Percentiles rank a stretch among this genome's conserved stretches.
Evolutionary conservation across 2,888 invertebrate genomes (phyloP).

Genomic region (Calephelis perditalis): DNA sequence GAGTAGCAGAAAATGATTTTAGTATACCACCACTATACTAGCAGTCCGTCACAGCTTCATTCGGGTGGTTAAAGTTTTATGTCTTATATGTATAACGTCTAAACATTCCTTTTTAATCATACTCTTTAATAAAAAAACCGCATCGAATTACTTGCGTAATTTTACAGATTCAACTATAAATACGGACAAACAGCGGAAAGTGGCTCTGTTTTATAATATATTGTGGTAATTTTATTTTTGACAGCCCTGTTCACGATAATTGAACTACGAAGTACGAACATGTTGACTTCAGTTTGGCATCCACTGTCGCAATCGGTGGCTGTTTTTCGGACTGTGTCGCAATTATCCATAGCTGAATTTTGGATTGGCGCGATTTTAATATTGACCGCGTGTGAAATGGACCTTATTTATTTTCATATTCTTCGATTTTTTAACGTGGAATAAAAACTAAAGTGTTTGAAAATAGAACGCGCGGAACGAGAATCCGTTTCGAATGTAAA

Average conservation of each 20-base stretch:
- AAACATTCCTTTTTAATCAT: no score
- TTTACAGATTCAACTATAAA: no score
- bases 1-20: no score
- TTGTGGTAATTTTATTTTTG: not conserved
- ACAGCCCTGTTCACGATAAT: constrained; percentile 2
- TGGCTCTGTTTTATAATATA: no score
- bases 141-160: no score
- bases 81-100: no score
- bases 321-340: constrained; percentile 47
- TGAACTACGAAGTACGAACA: constrained; percentile 31
- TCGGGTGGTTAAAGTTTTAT: no score
- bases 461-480: constrained; percentile 21
- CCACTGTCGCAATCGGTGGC: constrained; percentile 50
- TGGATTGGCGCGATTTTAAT: constrained; percentile 64
- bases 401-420: constrained; percentile 65
- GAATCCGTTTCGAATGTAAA: constrained; percentile 22
- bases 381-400: constrained; percentile 69
- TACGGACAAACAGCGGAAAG: no score
- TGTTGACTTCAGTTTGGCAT: constrained; percentile 57
- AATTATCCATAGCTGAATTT: constrained; percentile 61
- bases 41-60: no score
- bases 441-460: constrained; percentile 16
- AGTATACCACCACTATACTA: no score
- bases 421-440: constrained; percentile 35
- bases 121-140: no score